Conservation (phyloP, 1,140 invertebrate genomes). For the Pseudomyrmex pallidus region DNA sequence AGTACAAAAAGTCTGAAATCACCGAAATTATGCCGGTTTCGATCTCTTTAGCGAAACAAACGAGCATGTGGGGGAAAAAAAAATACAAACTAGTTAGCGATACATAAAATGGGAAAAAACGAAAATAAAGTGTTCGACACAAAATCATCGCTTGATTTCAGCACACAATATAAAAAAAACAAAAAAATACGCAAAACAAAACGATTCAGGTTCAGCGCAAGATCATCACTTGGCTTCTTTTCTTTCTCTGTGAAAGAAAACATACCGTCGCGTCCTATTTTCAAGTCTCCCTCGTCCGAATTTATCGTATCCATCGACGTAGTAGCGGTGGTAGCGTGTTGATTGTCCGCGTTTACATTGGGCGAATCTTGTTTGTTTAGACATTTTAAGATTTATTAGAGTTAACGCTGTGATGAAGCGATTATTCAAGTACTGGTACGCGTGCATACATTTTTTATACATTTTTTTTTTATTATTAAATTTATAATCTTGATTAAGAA, state of each 20-base stretch:
- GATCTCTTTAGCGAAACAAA: background rate
- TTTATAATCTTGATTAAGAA: slow-evolving; percentile 7
- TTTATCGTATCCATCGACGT: slow-evolving; percentile 74
- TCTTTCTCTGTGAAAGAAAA: background rate
- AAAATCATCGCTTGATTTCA: background rate
- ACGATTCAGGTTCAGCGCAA: background rate
- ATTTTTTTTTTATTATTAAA: background rate
- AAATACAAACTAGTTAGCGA: background rate
- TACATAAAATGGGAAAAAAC: background rate
- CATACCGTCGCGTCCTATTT: slow-evolving; percentile 70
- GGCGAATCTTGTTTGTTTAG: slow-evolving; percentile 65
- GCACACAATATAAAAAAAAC: slow-evolving; percentile 19
- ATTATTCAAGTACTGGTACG: background rate
- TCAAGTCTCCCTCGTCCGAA: slow-evolving; percentile 70
- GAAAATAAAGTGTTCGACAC: background rate
- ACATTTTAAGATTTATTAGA: slow-evolving; percentile 46
- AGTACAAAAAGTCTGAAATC: background rate
- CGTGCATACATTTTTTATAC: background rate
- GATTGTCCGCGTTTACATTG: slow-evolving; percentile 68
- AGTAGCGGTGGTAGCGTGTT: slow-evolving; percentile 67
- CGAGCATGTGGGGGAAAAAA: background rate
- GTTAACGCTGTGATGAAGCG: background rate
- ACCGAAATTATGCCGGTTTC: slow-evolving; percentile 13
- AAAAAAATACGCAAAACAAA: slow-evolving; percentile 38
- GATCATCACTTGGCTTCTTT: slow-evolving; percentile 7